Conservation (phyloP, 2,113 vertebrate species). For the Corvus hawaiiensis region DNA sequence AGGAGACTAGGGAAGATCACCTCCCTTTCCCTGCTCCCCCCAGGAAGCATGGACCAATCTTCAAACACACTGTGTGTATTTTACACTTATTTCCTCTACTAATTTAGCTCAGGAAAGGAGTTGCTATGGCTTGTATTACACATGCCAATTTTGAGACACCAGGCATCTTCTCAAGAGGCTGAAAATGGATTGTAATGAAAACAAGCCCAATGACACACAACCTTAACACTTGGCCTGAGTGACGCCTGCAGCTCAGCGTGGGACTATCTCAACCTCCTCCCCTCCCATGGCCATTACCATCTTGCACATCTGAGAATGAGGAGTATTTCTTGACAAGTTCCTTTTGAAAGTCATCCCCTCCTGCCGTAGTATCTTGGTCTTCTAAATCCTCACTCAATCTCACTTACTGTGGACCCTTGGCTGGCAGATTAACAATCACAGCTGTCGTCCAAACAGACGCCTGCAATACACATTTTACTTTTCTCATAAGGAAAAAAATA, state of each 20-base stretch:
- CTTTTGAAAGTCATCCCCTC: slow-evolving; percentile 5
- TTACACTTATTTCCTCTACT: not conserved
- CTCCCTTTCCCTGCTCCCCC: not conserved
- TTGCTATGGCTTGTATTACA: not conserved
- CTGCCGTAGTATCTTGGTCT: not conserved
- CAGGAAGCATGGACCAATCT: not conserved
- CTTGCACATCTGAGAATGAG: not conserved
- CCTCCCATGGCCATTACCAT: not conserved
- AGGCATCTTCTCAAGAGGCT: not conserved
- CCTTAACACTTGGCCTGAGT: not conserved
- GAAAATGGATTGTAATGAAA: not conserved
- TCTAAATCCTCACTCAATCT: slow-evolving; percentile 22
- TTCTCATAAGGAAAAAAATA: not conserved
- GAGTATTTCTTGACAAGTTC: not conserved
- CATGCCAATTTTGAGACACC: not conserved
- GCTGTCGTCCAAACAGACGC: not conserved
- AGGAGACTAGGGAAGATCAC: not conserved
- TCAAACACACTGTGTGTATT: not conserved
- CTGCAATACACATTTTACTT: slow-evolving; percentile 12
- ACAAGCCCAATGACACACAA: not conserved
- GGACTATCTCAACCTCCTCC: not conserved
- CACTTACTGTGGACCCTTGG: not conserved
- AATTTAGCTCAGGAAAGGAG: not conserved
- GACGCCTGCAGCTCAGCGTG: not conserved
- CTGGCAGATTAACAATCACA: not conserved